Conservation (phyloP, 2,797 vertebrate species). For the Acrossocheilus wenchowensis region DNA sequence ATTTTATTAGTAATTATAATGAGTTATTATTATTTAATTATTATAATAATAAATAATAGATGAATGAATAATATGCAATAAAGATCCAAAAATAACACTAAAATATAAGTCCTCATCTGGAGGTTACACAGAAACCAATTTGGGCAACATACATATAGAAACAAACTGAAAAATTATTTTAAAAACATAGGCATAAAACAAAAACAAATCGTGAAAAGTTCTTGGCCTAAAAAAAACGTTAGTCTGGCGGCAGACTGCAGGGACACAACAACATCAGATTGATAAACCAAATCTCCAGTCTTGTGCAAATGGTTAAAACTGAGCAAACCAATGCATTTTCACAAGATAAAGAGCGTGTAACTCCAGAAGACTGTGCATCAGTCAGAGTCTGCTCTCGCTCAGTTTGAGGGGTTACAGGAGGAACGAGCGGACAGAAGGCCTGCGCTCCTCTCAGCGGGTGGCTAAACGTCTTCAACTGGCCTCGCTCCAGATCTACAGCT, state of each 20-base stretch:
- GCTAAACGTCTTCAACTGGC: slow-evolving; percentile 43
- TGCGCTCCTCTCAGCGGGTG: slow-evolving; percentile 22
- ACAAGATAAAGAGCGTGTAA: neutral
- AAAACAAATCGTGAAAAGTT: neutral
- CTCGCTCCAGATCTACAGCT: slow-evolving; percentile 2
- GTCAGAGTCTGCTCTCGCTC: neutral
- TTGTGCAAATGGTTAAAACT: neutral
- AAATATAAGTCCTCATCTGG: neutral
- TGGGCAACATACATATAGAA: neutral
- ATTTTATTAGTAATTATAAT: neutral
- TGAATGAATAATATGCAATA: neutral
- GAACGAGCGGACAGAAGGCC: slow-evolving; percentile 23
- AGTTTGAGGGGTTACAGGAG: neutral
- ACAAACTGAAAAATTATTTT: neutral
- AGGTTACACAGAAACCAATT: neutral
- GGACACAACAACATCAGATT: neutral
- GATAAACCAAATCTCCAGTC: neutral
- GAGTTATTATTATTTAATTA: no score
- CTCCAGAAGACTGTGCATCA: neutral
- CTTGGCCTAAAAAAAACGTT: neutral
- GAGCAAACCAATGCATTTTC: neutral
- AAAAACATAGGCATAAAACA: no score
- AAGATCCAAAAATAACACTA: neutral
- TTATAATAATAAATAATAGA: neutral
- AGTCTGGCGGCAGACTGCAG: neutral